Conservation (phyloP, 2,888 invertebrate species). For the Xestia xanthographa region DNA sequence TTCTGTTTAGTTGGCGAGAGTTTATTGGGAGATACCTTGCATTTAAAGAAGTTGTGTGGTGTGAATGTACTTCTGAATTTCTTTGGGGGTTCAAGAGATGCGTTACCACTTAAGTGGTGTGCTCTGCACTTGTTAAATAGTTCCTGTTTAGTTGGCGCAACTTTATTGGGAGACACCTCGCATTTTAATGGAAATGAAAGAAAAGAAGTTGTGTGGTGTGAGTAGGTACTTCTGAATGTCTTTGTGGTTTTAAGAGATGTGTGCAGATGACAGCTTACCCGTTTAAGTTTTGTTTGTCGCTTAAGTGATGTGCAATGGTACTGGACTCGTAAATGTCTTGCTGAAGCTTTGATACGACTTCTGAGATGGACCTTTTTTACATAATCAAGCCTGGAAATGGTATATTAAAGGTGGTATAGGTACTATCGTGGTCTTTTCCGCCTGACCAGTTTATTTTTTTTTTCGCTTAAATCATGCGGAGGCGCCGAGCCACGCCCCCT, state of each 20-base stretch:
- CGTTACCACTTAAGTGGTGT: constrained; percentile 16
- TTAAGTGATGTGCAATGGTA: constrained; percentile 7
- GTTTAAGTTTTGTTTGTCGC: not conserved
- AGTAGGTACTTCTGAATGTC: constrained; percentile 21
- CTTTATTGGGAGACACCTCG: constrained; percentile 46
- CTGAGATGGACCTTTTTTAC: not conserved
- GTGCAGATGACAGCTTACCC: not conserved
- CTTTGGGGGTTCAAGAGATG: constrained; percentile 12
- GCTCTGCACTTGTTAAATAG: constrained; percentile 61
- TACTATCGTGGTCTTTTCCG: too few relatives aligned
- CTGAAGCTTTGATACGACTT: not conserved
- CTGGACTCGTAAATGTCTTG: constrained; percentile 8
- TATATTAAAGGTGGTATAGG: not conserved
- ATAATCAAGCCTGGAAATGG: not conserved
- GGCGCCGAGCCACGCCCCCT: too few relatives aligned
- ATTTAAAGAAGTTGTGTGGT: constrained; percentile 26
- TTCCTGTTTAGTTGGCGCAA: constrained; percentile 73
- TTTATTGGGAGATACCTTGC: constrained; percentile 49
- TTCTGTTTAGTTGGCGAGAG: constrained; percentile 72
- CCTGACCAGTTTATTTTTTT: too few relatives aligned
- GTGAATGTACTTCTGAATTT: constrained; percentile 21
- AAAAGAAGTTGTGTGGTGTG: constrained; percentile 9
- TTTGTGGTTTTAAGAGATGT: not conserved
- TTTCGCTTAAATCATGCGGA: too few relatives aligned
- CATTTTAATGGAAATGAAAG: constrained; percentile 30